Base-by-base conservation (phyloP, 2,888 invertebrate species). In the Parelbella ahira region DNA sequence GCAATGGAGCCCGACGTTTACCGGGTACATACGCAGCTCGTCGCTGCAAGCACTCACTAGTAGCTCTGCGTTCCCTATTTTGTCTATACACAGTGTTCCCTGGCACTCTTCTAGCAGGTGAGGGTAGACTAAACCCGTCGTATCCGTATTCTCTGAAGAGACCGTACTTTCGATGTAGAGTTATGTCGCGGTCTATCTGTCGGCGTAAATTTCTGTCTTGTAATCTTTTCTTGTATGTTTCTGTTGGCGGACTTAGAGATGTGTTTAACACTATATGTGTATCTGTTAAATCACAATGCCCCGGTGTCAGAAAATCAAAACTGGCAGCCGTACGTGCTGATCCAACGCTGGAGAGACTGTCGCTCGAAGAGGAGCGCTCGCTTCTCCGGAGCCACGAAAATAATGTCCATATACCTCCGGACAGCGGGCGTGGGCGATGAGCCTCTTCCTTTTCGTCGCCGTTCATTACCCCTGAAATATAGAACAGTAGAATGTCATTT, bases 281-380 rank as follows among this genome's bases (percentile, higher is more conserved):
- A 15, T 67, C 56, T 10, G 75, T 70, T 7, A 73, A 68, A 34
- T 73, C 72, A 66, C 90, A 90, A 47, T 80, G 75, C 28, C 86
- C 75, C 47, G 93, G 89, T 37, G 88, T 68, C 50, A 92, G 88
- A 68, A 91, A 94, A 8, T 92, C 91, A 64, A 94, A 93, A 61
- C 93, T 93, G 23, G 90, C 90, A 8, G 91, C 92, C 4, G 93
- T 93, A 33, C 93, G 91, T 43, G 91, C 93, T 55, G 93, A 93
- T 61, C 92, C 91, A 33, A 89, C 88, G 53, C 93, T 93, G 55
- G 91, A 90, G 49, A 92, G 80, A 66, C 93, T 93, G 15, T 78
- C 82, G 53, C 58, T 71, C 38, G 69, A 80, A 29, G 72, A 69
- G 13, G 68, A 63, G 41, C 82, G 69, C 48, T 89, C 88, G 51